Percentiles rank a stretch among this genome's conserved stretches.
phyloP scores from a whole-genome alignment of 2,888 invertebrate species.

The Campopleginae sp. region DNA sequence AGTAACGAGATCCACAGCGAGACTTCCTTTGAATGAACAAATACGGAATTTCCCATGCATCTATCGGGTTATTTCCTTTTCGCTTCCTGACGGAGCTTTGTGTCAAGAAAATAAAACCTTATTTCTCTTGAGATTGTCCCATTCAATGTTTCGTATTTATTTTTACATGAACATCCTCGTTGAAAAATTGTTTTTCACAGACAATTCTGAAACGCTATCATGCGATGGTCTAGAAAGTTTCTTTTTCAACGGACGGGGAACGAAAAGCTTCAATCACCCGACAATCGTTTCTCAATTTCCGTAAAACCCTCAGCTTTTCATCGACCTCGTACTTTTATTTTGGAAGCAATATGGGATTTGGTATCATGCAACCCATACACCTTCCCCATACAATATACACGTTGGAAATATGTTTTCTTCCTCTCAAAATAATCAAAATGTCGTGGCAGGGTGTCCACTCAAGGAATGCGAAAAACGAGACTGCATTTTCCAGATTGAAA shows the following conservation, averaged over 20 bases:
- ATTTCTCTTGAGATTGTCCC: background rate
- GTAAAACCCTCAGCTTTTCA: conserved; percentile 27
- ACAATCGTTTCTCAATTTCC: conserved; percentile 52
- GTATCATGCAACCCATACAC: background rate
- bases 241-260: background rate
- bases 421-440: background rate
- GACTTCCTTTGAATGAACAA: background rate
- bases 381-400: background rate
- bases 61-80: background rate
- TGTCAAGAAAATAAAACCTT: background rate
- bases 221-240: conserved; percentile 18
- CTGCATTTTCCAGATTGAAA: too few relatives aligned
- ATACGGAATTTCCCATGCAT: background rate
- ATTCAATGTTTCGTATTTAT: background rate
- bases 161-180: background rate
- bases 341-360: background rate
- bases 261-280: conserved; percentile 31
- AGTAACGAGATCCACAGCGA: background rate
- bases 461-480: too few relatives aligned
- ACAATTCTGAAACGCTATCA: conserved; percentile 27
- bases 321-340: background rate
- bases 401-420: background rate
- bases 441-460: background rate
- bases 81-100: background rate
- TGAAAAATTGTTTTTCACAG: background rate